Evolutionary conservation across 2,113 vertebrate genomes (phyloP).

Genomic region (Cololabis saira): DNA sequence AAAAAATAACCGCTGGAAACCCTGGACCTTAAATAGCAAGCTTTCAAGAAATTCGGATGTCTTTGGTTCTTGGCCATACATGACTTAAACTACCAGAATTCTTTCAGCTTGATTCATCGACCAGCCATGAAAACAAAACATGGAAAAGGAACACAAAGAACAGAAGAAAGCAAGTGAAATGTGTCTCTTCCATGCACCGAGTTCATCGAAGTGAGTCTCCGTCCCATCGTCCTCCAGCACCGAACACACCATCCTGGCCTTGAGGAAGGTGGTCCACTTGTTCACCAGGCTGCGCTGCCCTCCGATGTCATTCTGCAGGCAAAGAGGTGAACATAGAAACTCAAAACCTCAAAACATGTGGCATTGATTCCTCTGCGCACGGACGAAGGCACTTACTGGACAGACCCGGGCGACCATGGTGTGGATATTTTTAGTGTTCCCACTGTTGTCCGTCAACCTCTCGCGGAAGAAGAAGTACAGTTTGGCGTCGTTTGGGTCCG

Average conservation of each 20-base stretch:
- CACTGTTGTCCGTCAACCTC: constrained; percentile 90
- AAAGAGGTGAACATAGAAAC: constrained; percentile 6
- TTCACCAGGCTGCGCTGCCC: constrained; percentile 97
- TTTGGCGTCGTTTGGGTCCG: constrained; percentile 94
- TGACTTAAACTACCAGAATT: constrained; percentile 9
- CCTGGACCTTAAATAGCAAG: constrained; percentile 18
- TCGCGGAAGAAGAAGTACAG: constrained; percentile 97
- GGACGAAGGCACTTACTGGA: constrained; percentile 84
- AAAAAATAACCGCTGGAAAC: constrained; percentile 44
- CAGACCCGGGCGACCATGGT: constrained; percentile 97
- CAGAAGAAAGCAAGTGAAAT: not conserved
- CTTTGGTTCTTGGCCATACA: not conserved
- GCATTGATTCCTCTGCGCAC: not conserved
- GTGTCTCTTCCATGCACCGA: constrained; percentile 80
- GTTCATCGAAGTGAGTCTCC: constrained; percentile 95
- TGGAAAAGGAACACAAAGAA: not conserved
- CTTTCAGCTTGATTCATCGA: constrained; percentile 12
- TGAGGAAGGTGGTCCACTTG: constrained; percentile 98
- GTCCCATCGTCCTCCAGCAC: constrained; percentile 96
- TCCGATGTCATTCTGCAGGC: constrained; percentile 90
- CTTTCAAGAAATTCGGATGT: constrained; percentile 16
- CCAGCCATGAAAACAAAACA: not conserved
- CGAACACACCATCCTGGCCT: constrained; percentile 95
- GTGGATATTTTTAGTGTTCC: constrained; percentile 94
- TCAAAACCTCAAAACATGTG: not conserved